phyloP scores from a whole-genome alignment of 2,888 invertebrate species.

The Neocrepidodera transversa region DNA sequence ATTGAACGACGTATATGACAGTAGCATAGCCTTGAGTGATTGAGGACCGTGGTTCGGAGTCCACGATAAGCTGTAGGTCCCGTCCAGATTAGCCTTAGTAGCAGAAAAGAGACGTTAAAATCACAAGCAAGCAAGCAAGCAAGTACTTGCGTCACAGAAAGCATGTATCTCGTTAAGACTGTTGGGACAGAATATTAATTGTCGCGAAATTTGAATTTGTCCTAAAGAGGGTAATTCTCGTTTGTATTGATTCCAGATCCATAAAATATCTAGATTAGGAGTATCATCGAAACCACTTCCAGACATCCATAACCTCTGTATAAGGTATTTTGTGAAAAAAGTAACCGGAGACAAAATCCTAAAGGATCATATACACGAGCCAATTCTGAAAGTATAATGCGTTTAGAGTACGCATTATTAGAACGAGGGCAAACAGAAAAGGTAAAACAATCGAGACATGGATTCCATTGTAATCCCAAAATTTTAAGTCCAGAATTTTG shows the following conservation, averaged over 20 bases:
- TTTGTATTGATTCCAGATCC: too few relatives aligned
- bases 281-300: conserved; percentile 5
- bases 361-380: conserved; percentile 14
- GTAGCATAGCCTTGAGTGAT: conserved; percentile 4
- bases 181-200: background rate
- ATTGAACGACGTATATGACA: conserved; percentile 10
- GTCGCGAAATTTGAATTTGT: background rate
- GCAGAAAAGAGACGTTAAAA: too few relatives aligned
- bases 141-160: conserved; percentile 12
- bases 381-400: conserved; percentile 9
- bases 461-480: conserved; percentile 11
- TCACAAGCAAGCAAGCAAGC: too few relatives aligned
- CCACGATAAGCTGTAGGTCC: too few relatives aligned
- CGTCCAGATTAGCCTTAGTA: too few relatives aligned
- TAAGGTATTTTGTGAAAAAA: conserved; percentile 7
- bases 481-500: background rate
- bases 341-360: conserved; percentile 7
- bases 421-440: background rate
- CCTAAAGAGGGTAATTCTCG: background rate
- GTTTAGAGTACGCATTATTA: conserved; percentile 14
- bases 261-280: too few relatives aligned
- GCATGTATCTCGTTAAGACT: conserved; percentile 17
- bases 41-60: too few relatives aligned
- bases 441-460: conserved; percentile 4
- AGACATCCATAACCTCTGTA: conserved; percentile 6